These are phyloP conservation scores for Megalops cyprinoides DNA, from an alignment of 2,797 vertebrate species.

Conservation along the genomic window DNA sequence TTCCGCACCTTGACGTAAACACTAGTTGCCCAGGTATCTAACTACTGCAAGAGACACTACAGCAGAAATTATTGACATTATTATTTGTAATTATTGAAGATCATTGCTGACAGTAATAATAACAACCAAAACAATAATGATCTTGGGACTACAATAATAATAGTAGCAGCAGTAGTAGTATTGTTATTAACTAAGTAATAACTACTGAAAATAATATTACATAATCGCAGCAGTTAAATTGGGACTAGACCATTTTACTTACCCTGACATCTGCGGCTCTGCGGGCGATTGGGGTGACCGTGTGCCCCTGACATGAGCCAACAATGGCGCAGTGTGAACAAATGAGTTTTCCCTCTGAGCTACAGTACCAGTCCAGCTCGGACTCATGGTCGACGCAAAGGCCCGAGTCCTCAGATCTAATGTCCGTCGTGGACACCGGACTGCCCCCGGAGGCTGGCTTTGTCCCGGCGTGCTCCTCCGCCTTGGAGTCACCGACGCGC, in stretches of 20 bases:
- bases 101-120: too few relatives aligned
- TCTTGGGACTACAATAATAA: too few relatives aligned
- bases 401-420: conserved; percentile 50
- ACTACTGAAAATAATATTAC: not conserved
- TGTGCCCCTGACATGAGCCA: conserved; percentile 76
- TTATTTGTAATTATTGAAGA: too few relatives aligned
- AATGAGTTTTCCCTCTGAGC: conserved; percentile 72
- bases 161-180: not conserved
- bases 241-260: conserved; percentile 40
- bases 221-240: not conserved
- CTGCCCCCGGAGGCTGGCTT: not conserved
- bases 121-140: too few relatives aligned
- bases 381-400: conserved; percentile 68
- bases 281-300: conserved; percentile 66
- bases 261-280: conserved; percentile 79
- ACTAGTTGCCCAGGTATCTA: not conserved
- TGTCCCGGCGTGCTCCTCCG: not conserved
- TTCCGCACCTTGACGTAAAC: not conserved
- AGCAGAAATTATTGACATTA: not conserved
- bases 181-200: not conserved
- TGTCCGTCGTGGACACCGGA: conserved; percentile 21
- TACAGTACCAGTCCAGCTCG: conserved; percentile 78
- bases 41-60: not conserved
- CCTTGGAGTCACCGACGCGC: not conserved
- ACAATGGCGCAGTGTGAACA: conserved; percentile 72